Evolutionary conservation across 2,888 invertebrate genomes (phyloP), one percentile per base, ranked within the genome.

Genomic region (Meiosimyza decipiens): DNA sequence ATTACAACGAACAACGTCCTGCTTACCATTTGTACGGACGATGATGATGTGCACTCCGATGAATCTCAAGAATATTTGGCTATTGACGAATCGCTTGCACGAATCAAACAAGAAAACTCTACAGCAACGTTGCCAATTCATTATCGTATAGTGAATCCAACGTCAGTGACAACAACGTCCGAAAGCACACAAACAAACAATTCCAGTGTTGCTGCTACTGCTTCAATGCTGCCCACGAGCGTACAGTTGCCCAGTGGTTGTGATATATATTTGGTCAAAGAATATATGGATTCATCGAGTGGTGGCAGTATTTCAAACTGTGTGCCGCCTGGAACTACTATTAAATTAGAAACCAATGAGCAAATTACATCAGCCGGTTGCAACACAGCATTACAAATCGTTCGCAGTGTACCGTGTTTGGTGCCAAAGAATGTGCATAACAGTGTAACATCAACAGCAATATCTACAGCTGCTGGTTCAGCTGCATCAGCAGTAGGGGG

Each of bases 251-350:
- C 84, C 65, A 82, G 79, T 7, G 83, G 84, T 77, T 84, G 85
- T 82, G 85, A 84, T 77, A 81, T 85, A 22, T 85, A 83, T 77
- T 76, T 85, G 75, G 80, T 85, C 59, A 85, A 85, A 69, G 80
- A 81, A 75, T 77, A 77, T 71, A 54, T 77, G 54, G 75, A 75
- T 33, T 1, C 54, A 40, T 28, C 16, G 4, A 40, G 18, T 50
- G 33, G 18, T 50, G 40, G 52, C 22, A 15, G 18, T 18, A 52
- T n/a, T 18, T 6, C 40, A 59, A 60, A 65, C 74, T 15, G 13
- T 63, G 54, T 2, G 18, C 16, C 3, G 54, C 51, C 55, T 60
- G 54, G 33, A 40, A 60, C 55, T 68, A 47, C 49, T 3, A 64
- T 64, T 13, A 66, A 54, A 55, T 28, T 69, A 52, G 57, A 54